A percentile compares a stretch with the other conserved stretches of the same genome.
Evolutionary conservation across 2,113 vertebrate genomes (phyloP).

Genomic region (Cygnus buccinator): DNA sequence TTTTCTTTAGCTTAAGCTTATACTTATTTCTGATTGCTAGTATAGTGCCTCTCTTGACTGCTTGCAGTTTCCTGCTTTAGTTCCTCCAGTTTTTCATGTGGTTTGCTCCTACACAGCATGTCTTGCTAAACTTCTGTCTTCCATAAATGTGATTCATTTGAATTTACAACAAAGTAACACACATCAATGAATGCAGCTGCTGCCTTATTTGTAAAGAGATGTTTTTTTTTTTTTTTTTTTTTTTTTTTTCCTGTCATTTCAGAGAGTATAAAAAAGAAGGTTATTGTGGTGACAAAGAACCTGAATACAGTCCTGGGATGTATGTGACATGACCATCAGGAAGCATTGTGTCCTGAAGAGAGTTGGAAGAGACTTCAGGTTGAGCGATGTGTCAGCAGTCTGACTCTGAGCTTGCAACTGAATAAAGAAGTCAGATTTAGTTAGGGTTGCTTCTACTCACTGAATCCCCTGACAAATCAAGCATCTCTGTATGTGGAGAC

Average conservation of each 20-base stretch:
- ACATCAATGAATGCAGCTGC: not conserved
- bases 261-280: not conserved
- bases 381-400: not conserved
- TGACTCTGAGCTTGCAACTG: not conserved
- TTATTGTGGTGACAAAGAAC: not conserved
- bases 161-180: not conserved
- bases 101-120: not conserved
- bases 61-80: not conserved
- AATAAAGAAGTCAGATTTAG: not conserved
- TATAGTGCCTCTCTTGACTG: not conserved
- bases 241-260: not conserved
- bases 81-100: not conserved
- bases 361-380: not conserved
- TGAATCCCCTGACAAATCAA: not conserved
- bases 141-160: not conserved
- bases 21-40: not conserved
- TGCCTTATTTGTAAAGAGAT: not conserved
- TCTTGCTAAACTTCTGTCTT: not conserved
- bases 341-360: not conserved
- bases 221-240: not conserved
- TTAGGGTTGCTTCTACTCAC: not conserved
- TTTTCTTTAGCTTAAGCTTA: not conserved
- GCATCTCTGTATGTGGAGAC: not conserved
- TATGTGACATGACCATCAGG: not conserved
- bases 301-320: not conserved